Evolutionary conservation across 2,888 invertebrate species (phyloP), one percentile per base, ranked within the genome.

Genomic region (Zygothrica quintamaculata): DNA sequence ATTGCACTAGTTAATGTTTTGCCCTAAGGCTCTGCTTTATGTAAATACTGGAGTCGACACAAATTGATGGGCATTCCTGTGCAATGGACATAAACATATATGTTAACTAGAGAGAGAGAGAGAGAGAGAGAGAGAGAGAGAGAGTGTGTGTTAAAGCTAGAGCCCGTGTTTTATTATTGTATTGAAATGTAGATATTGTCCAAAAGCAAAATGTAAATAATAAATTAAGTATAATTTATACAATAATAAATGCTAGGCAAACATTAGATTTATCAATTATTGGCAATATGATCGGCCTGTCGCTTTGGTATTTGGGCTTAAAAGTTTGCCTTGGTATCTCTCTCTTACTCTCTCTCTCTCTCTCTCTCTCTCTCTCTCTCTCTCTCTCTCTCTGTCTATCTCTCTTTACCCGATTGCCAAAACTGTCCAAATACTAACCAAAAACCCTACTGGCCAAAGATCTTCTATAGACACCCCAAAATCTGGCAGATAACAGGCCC

Each of bases 261-360:
- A 84, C 74, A 84, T 74, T 74, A 68, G 58, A 76, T 78, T 77
- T 76, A 76, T 84, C 75, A 75, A 73, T 75, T 64, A 80, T 74
- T 69, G 60, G 42, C 47, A 74, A 61, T 75, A 70, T 44, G 64
- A 18, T 40, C 61, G 46, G 26, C 48, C 65, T 82, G 85, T 73
- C 85, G 82, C 55, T 60, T 29, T 68, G 77, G 68, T 50, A 78
- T 77, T 69, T 26, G 47, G 26, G 29, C 31, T 37, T 43, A 56
- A 48, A 36, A 36, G 18, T 46, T 55, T 11, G 5, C 39, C 2
- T n/a, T 31, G 12, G 29, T 11, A 12, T 12, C 12, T 36, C 13
- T 43, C n/a, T 9, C 39, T 42, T 8, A 40, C 43, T 31, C n/a
- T 12, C 36, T 37, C 44, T 33, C 16, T 53, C 33, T 34, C 25